Percentiles rank a stretch among this genome's conserved stretches.
These are phyloP conservation scores for Cheilosia variabilis DNA, from an alignment of 2,888 invertebrate genomes.

Conservation along the genomic window DNA sequence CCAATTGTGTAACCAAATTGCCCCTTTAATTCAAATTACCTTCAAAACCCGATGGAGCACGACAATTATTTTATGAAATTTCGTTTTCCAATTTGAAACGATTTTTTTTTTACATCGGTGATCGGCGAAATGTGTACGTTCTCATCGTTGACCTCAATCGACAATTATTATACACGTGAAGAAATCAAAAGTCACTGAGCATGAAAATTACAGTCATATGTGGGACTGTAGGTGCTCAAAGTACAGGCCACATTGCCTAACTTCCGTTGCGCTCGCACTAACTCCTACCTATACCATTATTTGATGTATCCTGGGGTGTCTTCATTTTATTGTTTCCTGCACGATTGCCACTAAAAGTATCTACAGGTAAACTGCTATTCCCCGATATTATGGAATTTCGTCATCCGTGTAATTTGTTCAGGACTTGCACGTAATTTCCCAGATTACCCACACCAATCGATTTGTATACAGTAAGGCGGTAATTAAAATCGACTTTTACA, in stretches of 20 bases:
- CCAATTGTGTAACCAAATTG: background rate
- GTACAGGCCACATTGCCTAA: background rate
- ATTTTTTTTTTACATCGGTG: background rate
- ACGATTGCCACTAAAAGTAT: conserved; percentile 6
- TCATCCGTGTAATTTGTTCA: conserved; percentile 23
- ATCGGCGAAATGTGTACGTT: conserved; percentile 8
- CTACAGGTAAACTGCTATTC: conserved; percentile 4
- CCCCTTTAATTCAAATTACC: conserved; percentile 7
- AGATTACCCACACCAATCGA: background rate
- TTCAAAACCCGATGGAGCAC: conserved; percentile 16
- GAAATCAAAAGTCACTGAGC: conserved; percentile 70
- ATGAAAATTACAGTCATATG: conserved; percentile 46
- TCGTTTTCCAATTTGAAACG: background rate
- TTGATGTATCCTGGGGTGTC: background rate
- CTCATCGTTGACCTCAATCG: conserved; percentile 58
- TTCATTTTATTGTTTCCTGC: conserved; percentile 3
- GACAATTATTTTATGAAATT: conserved; percentile 42
- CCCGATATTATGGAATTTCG: background rate
- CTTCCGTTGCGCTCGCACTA: background rate
- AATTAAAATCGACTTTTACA: conserved; percentile 68
- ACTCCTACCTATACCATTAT: background rate
- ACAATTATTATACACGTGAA: conserved; percentile 35
- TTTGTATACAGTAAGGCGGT: conserved; percentile 1
- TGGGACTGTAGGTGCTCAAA: conserved; percentile 14
- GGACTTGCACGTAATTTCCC: background rate